Percentiles rank a stretch among this genome's conserved stretches.
Evolutionary conservation across 2,113 vertebrate species (phyloP).

Genomic region (cat (Felis catus)): F.catus_Fca126_mat1.0 CM031419.1:79052501-79053000

Average conservation of each 20-base stretch:
- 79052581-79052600: constrained; percentile 24
- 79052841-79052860: not conserved
- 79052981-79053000: constrained; percentile 96
- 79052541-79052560: not conserved
- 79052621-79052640: not conserved
- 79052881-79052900: constrained; percentile 83
- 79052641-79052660: not conserved
- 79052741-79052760: not conserved
- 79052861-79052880: not conserved
- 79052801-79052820: not conserved
- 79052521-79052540: not conserved
- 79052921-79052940: constrained; percentile 94
- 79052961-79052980: constrained; percentile 94
- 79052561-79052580: not conserved
- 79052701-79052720: not conserved
- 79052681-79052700: not conserved
- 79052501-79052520: not conserved
- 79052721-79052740: not conserved
- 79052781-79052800: constrained; percentile 26
- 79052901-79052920: constrained; percentile 98
- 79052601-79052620: constrained; percentile 25
- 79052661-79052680: constrained; percentile 30
- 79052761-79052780: not conserved
- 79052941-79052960: constrained; percentile 90
- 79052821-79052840: not conserved